Base-by-base conservation (phyloP, 2,113 vertebrate genomes). In the Piprites chloris region DNA sequence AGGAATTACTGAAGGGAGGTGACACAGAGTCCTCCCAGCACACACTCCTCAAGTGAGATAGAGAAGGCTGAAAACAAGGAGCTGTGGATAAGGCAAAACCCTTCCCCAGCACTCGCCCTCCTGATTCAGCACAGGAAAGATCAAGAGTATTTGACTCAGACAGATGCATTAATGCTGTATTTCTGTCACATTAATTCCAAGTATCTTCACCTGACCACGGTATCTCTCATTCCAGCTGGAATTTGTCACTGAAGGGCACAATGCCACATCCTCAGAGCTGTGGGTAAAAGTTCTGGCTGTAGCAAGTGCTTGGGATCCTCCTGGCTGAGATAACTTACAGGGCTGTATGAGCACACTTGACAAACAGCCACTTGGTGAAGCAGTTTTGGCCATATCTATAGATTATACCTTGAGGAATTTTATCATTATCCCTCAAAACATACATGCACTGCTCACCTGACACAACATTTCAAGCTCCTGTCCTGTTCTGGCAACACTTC, bases 121-220 rank as follows among this genome's bases (percentile, higher is more conserved):
- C 85, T 62, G 75, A 73, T 39, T 55, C 76, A 90, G 71, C 82
- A 78, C 13, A 19, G 6, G 41, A 42, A 35, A 68, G 80, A 92
- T 63, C 52, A 71, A 9, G 47, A 85, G 58, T 10, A 5, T 28
- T 94, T 61, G 3, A 42, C 50, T 83, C 50, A 41, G 62, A 61
- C 0, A 53, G 77, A 46, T n/a, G 41, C 33, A 22, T 71, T 67
- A 37, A 47, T 14, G 21, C 30, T 49, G 53, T 8, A 14, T 49
- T 61, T 74, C 58, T 85, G 74, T 32, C 74, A 37, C 18, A 21
- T 50, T 18, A 74, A 83, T 42, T 47, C 76, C 68, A 46, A n/a
- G 11, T 1, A 35, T 9, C 37, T 77, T 53, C 74, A 46, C 1
- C 1, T 27, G 35, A 56, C 19, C 10, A 3, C 0, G 20, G 8